Conservation (phyloP, 2,888 invertebrate species). For the Perizoma affinitatum region DNA sequence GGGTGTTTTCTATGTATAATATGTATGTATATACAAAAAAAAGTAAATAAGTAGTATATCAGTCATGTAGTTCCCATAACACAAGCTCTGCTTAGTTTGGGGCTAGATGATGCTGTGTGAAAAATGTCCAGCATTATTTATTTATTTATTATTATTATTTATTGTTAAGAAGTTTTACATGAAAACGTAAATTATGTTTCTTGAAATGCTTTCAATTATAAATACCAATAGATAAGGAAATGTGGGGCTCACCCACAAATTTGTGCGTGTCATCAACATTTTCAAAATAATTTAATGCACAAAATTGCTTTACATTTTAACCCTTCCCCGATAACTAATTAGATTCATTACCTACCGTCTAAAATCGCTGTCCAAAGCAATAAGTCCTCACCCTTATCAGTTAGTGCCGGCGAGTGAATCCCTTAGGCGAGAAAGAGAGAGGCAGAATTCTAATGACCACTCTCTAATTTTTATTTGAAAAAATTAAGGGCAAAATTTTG, state of each 20-base stretch:
- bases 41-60: too few species aligned
- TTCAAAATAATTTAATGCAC: constrained; percentile 27
- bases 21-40: too few species aligned
- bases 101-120: too few species aligned
- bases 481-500: constrained; percentile 54
- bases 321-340: constrained; percentile 21
- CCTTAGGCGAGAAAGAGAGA: constrained; percentile 44
- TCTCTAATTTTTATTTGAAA: constrained; percentile 70
- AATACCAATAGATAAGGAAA: too few species aligned
- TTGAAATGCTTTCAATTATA: too few species aligned
- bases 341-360: constrained; percentile 26
- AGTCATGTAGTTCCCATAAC: too few species aligned
- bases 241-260: not conserved
- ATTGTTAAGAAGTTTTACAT: too few species aligned
- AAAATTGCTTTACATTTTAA: constrained; percentile 15
- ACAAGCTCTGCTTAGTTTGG: too few species aligned
- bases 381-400: constrained; percentile 46
- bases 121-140: too few species aligned
- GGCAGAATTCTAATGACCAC: constrained; percentile 60
- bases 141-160: too few species aligned
- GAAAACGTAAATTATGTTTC: too few species aligned
- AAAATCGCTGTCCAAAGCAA: constrained; percentile 40
- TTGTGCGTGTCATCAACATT: constrained; percentile 20
- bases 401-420: constrained; percentile 59
- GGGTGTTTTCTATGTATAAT: too few species aligned